phyloP scores from a whole-genome alignment of 2,888 invertebrate species.

The Pemphredon lugubris region DNA sequence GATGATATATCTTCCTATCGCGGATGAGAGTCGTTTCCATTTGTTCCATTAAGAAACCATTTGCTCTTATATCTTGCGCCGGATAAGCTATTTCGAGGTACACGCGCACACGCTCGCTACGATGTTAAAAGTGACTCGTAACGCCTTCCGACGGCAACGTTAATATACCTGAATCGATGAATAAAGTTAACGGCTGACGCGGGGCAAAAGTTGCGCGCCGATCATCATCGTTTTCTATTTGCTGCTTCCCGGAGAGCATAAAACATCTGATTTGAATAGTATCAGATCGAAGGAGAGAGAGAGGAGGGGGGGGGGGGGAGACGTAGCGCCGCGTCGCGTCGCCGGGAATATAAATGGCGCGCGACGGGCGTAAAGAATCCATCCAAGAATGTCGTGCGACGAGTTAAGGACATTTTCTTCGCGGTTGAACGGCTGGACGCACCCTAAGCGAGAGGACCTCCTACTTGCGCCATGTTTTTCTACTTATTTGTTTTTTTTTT shows the following conservation, averaged over 20 bases:
- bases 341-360: conserved; percentile 58
- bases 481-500: conserved; percentile 22
- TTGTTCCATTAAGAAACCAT: conserved; percentile 12
- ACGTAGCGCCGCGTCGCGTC: conserved; percentile 34
- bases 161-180: conserved; percentile 55
- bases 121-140: conserved; percentile 6
- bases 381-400: conserved; percentile 67
- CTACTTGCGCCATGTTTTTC: conserved; percentile 32
- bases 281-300: conserved; percentile 54
- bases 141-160: conserved; percentile 33
- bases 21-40: neutral
- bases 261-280: conserved; percentile 60
- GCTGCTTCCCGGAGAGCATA: conserved; percentile 36
- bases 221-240: conserved; percentile 44
- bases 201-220: conserved; percentile 8
- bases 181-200: conserved; percentile 41
- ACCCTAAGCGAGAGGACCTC: conserved; percentile 29
- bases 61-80: conserved; percentile 3
- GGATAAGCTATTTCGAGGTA: neutral
- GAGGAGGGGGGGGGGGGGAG: neutral
- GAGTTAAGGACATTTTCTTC: conserved; percentile 58
- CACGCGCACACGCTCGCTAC: neutral
- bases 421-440: conserved; percentile 50
- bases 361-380: conserved; percentile 63
- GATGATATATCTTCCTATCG: too few relatives aligned